Evolutionary conservation across 2,113 vertebrate genomes (phyloP).

Genomic region (Trinectes maculatus): DNA sequence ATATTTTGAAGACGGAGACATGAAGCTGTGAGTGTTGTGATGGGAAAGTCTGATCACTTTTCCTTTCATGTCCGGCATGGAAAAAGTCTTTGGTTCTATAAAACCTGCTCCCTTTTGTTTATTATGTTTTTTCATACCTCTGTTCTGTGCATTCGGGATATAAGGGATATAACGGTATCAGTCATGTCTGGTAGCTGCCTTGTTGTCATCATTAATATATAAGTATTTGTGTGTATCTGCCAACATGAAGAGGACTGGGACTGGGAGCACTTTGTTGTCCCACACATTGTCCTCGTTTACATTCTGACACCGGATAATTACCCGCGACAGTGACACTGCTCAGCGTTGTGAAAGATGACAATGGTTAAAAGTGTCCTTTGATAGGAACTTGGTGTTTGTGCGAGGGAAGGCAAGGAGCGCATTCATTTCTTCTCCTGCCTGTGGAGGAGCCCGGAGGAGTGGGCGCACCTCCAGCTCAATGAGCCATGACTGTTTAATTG

Average conservation of each 20-base stretch:
- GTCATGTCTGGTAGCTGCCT: slow-evolving; percentile 28
- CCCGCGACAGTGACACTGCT: slow-evolving; percentile 61
- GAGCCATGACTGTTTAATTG: slow-evolving; percentile 81
- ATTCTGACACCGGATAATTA: slow-evolving; percentile 60
- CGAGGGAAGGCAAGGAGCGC: slow-evolving; percentile 46
- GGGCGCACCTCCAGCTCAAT: slow-evolving; percentile 75
- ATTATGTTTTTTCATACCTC: slow-evolving; percentile 5
- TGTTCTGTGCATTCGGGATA: background rate
- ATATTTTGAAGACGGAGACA: background rate
- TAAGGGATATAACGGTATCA: slow-evolving; percentile 32
- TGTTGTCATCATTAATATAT: slow-evolving; percentile 45
- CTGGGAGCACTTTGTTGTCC: slow-evolving; percentile 59
- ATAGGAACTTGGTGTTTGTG: slow-evolving; percentile 64
- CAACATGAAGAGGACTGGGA: slow-evolving; percentile 31
- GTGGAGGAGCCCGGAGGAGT: slow-evolving; percentile 65
- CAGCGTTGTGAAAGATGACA: slow-evolving; percentile 59
- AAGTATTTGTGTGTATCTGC: slow-evolving; percentile 33
- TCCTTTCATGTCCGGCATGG: slow-evolving; percentile 2
- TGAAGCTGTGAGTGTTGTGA: background rate
- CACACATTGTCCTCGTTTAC: slow-evolving; percentile 56
- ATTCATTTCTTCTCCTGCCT: slow-evolving; percentile 61
- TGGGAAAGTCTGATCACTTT: background rate
- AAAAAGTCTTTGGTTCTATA: slow-evolving; percentile 22
- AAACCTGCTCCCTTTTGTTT: slow-evolving; percentile 25
- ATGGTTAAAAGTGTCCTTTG: slow-evolving; percentile 69